Base-by-base conservation (phyloP, 2,888 invertebrate species). In the Volucella inflata region DNA sequence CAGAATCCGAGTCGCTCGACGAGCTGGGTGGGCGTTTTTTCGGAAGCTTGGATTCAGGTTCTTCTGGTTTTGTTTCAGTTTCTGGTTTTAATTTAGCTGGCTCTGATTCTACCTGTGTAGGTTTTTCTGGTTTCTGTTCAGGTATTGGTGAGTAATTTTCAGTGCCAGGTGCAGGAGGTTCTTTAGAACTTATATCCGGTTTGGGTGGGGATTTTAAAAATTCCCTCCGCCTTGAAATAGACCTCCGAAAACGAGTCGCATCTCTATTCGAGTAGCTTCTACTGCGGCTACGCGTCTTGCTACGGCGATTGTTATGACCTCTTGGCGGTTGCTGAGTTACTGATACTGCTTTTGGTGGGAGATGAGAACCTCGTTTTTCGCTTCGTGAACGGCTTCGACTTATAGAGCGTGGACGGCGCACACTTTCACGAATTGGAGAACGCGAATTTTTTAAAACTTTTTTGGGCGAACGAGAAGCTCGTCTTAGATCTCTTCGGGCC, bases 11-110 rank as follows among this genome's bases (percentile, higher is more conserved):
- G 8, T 62, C 72, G 16, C 72, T 85, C 8, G 30, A 30, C 6
- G 92, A 91, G 2, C 93, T 92, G 62, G 91, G 91, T 30, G 92
- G 91, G 0, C 51, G 87, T 9, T 81, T 79, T 60, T 80, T 83
- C 17, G 48, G 38, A 0, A 78, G n/a, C 38, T 64, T 74, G 30
- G 53, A 10, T 17, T 30, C 46, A 30, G 44, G 51, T n/a, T 60
- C 87, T n/a, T 48, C 88, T 42, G 74, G 80, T 57, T 17, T 67
- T 6, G 83, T 83, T 14, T 78, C 88, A 3, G 88, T 74, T 53
- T 87, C 14, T 38, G 71, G n/a, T 38, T 57, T 68, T 6, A 30
- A 16, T 21, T 75, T 77, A 2, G 2, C 17, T 1, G 48, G 1
- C 12, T 21, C 70, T 16, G 30, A 36, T 17, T 42, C 30, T 30